These are phyloP conservation scores for Chrysolina americana DNA, from an alignment of 2,888 invertebrate genomes.

Conservation along the genomic window DNA sequence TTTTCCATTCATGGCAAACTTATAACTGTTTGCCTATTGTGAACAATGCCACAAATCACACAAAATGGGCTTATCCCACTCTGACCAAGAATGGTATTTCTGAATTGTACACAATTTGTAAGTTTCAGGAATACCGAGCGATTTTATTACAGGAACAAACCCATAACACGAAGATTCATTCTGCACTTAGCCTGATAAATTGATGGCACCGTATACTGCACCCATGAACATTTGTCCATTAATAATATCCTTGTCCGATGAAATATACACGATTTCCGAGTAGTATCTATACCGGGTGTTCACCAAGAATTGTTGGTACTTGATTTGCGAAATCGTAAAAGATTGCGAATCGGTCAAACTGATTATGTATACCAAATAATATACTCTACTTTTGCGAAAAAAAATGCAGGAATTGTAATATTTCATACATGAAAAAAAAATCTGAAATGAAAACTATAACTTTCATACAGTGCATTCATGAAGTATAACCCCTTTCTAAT, in stretches of 20 bases:
- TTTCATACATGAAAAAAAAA: no score
- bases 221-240: constrained; percentile 44
- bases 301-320: background rate
- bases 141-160: constrained; percentile 40
- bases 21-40: background rate
- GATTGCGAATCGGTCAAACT: no score
- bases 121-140: constrained; percentile 43
- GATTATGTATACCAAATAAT: no score
- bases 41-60: constrained; percentile 5
- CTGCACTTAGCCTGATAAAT: constrained; percentile 45
- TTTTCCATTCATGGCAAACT: background rate
- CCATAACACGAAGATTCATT: constrained; percentile 44
- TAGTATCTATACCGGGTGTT: constrained; percentile 17
- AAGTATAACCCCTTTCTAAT: no score
- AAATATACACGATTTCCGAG: constrained; percentile 35
- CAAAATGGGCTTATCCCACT: constrained; percentile 7
- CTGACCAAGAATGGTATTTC: constrained; percentile 8
- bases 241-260: constrained; percentile 37
- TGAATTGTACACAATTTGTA: constrained; percentile 42
- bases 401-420: no score
- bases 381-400: no score
- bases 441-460: no score
- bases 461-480: no score
- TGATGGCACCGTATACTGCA: constrained; percentile 45
- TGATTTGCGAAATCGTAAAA: no score